Evolutionary conservation across 2,888 invertebrate species (phyloP), one percentile per base, ranked within the genome.

Genomic region (Balanococcus diminutus): DNA sequence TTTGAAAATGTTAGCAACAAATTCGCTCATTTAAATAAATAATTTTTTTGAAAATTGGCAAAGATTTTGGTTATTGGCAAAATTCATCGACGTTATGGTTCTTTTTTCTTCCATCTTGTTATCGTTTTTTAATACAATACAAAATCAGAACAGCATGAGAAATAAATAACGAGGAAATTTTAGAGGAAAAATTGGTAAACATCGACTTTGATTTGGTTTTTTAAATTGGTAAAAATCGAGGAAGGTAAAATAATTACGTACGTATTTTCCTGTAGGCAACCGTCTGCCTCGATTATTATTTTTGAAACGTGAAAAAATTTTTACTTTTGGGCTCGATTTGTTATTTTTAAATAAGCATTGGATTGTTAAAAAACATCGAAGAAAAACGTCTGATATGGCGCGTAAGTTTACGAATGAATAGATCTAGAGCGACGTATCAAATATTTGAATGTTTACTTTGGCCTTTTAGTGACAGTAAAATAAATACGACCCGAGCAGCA

Each of bases 371-470:
- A 67, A 67, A 67, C 67, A 67, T 67, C 5, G 67, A 2, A 28
- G 31, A 9, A 67, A 67, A 67, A 28, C 11, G 28, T 67, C 31
- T 67, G 9, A n/a, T n/a, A n/a, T n/a, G n/a, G n/a, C n/a, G 67
- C 4, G 4, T 16, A 67, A 67, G 16, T 28, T 67, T 11, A 67
- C 67, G 16, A 67, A 67, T 11, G 31, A 28, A 67, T 67, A 28
- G 25, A 67, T 67, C 28, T 67, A 14, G 28, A 67, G 28, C 25
- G 16, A 67, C 14, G 67, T 67, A 67, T 67, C 67, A 16, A 67
- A 67, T 16, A 25, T 67, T 31, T 28, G 28, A 67, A 67, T 67
- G 67, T 67, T 67, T 67, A 67, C 28, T 67, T 67, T 67, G 67
- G 14, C 67, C 67, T 67, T 67, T 67, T 67, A 28, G 67, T 1